Percentiles rank a stretch among this genome's conserved stretches.
phyloP scores from a whole-genome alignment of 2,113 vertebrate species.

The Engystomops pustulosus region DNA sequence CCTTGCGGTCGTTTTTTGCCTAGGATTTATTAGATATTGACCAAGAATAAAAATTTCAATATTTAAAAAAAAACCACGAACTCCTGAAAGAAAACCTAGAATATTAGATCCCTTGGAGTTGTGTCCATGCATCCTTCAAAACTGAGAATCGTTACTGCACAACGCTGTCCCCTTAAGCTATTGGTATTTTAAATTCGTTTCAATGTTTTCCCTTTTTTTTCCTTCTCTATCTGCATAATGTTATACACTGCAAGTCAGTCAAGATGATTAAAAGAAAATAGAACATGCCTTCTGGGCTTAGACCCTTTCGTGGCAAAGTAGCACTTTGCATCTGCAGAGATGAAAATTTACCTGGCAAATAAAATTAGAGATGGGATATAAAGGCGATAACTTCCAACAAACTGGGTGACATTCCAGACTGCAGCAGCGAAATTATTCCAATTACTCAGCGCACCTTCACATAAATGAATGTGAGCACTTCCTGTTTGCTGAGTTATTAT shows the following conservation, averaged over 20 bases:
- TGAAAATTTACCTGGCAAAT: conserved; percentile 78
- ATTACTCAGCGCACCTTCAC: conserved; percentile 73
- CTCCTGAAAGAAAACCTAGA: conserved; percentile 8
- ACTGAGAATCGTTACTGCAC: conserved; percentile 22
- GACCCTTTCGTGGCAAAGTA: conserved; percentile 76
- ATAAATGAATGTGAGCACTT: conserved; percentile 74
- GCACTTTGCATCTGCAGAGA: conserved; percentile 72
- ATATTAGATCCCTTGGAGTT: conserved; percentile 5
- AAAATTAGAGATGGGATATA: conserved; percentile 79
- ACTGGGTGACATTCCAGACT: conserved; percentile 69
- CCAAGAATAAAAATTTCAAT: conserved; percentile 1
- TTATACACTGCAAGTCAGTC: conserved; percentile 60
- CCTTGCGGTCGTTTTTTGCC: not conserved
- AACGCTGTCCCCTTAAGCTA: conserved; percentile 54
- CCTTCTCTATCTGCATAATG: conserved; percentile 55
- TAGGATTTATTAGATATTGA: conserved; percentile 29
- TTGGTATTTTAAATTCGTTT: conserved; percentile 50
- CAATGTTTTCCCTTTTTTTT: conserved; percentile 50
- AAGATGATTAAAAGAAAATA: conserved; percentile 73
- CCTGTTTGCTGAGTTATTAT: conserved; percentile 72
- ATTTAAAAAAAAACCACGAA: not conserved
- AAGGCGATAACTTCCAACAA: conserved; percentile 76
- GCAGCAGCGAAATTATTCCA: conserved; percentile 70
- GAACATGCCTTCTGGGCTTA: conserved; percentile 77
- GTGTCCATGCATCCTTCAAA: conserved; percentile 25